These are phyloP conservation scores for Coleophora flavipennella DNA, from an alignment of 2,888 invertebrate species.

Conservation along the genomic window DNA sequence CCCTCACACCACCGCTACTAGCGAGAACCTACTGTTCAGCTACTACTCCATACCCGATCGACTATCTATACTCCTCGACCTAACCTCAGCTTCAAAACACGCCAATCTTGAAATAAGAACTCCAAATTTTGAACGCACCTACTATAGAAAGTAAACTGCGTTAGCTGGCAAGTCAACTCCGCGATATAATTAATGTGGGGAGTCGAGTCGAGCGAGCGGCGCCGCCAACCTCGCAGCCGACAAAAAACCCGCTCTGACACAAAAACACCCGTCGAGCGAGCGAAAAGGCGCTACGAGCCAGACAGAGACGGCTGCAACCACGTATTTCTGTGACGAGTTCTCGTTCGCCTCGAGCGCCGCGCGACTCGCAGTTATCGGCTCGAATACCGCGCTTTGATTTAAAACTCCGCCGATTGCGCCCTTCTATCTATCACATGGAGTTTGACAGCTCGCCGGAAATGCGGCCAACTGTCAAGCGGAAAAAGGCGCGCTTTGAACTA, in stretches of 20 bases:
- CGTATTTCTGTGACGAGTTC: slow-evolving; percentile 66
- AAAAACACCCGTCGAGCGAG: slow-evolving; percentile 64
- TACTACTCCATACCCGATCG: background rate
- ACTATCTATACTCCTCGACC: background rate
- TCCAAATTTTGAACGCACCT: slow-evolving; percentile 31
- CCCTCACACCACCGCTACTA: slow-evolving; percentile 24
- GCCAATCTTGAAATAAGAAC: slow-evolving; percentile 17
- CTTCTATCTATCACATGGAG: slow-evolving; percentile 73
- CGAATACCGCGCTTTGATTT: slow-evolving; percentile 68
- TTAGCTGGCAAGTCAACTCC: slow-evolving; percentile 53
- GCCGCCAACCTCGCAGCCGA: slow-evolving; percentile 25
- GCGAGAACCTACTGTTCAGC: slow-evolving; percentile 14
- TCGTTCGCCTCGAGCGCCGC: slow-evolving; percentile 57
- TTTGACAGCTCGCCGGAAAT: slow-evolving; percentile 70
- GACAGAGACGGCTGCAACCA: slow-evolving; percentile 45
- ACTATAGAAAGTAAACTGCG: slow-evolving; percentile 67
- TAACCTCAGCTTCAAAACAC: background rate
- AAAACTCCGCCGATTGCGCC: slow-evolving; percentile 67
- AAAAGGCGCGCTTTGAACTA: slow-evolving; percentile 50
- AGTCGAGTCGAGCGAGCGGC: slow-evolving; percentile 54
- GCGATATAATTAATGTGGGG: slow-evolving; percentile 67
- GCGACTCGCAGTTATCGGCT: slow-evolving; percentile 50
- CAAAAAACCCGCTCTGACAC: slow-evolving; percentile 71
- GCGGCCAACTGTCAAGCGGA: slow-evolving; percentile 59
- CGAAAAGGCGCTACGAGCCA: slow-evolving; percentile 35